Evolutionary conservation across 2,888 invertebrate species (phyloP).

Genomic region (Agrilus cyanescens): DNA sequence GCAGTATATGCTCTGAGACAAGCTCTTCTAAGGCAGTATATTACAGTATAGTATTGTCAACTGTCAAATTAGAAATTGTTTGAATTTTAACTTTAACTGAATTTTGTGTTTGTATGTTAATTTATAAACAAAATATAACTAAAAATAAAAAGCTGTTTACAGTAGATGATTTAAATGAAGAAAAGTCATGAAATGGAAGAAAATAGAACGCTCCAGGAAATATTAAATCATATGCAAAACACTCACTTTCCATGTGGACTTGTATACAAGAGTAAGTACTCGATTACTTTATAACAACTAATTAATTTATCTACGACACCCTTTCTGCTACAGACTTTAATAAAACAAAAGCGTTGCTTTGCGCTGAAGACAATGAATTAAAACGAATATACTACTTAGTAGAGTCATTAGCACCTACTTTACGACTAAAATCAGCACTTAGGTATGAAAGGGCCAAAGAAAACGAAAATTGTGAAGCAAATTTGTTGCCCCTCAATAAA

Average conservation of each 20-base stretch:
- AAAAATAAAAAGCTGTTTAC: too few relatives aligned
- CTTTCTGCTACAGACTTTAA: constrained; percentile 4
- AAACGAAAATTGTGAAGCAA: constrained; percentile 8
- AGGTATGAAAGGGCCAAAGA: constrained; percentile 22
- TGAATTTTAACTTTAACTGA: too few relatives aligned
- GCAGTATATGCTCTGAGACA: too few relatives aligned
- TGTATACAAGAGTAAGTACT: constrained; percentile 12
- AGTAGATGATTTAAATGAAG: too few relatives aligned
- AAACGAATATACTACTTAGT: constrained; percentile 26
- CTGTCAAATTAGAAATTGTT: too few relatives aligned
- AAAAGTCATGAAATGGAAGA: too few relatives aligned
- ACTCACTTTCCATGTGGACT: constrained; percentile 14
- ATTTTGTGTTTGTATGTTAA: too few relatives aligned
- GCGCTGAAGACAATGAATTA: constrained; percentile 22
- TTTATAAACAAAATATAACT: too few relatives aligned
- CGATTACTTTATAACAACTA: neutral
- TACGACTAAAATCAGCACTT: constrained; percentile 24
- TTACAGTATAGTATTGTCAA: too few relatives aligned
- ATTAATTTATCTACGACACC: neutral
- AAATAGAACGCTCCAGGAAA: neutral
- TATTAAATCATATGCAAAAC: constrained; percentile 8
- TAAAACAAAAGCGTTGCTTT: constrained; percentile 19
- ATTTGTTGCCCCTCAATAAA: constrained; percentile 18
- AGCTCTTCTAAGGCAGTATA: too few relatives aligned
- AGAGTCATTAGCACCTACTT: constrained; percentile 28